phyloP scores from a whole-genome alignment of 35 echinoderm and acorn worm genomes.

The Lytechinus variegatus region DNA sequence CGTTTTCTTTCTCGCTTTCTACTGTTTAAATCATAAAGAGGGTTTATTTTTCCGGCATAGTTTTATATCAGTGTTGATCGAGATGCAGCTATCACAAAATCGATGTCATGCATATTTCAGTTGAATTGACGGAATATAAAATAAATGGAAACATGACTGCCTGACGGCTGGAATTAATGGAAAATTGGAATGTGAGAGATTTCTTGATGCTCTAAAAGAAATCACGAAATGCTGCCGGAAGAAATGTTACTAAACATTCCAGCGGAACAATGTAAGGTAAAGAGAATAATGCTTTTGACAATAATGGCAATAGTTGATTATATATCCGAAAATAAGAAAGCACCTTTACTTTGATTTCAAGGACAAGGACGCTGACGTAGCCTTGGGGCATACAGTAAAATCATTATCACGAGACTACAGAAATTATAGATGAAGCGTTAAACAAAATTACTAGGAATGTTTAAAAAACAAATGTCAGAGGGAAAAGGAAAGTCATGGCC shows the following conservation, averaged over 20 bases:
- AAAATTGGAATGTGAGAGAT: not conserved
- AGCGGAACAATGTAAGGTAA: not conserved
- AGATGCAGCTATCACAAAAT: not conserved
- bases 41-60: not conserved
- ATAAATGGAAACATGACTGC: not conserved
- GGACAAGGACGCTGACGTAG: too few relatives aligned
- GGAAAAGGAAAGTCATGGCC: too few relatives aligned
- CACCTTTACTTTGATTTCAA: too few relatives aligned
- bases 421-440: too few relatives aligned
- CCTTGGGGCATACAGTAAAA: too few relatives aligned
- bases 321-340: too few relatives aligned
- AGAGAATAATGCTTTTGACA: not conserved
- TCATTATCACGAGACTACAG: too few relatives aligned
- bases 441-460: too few relatives aligned
- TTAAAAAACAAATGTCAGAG: too few relatives aligned
- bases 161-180: not conserved
- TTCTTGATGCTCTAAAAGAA: not conserved
- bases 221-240: not conserved
- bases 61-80: not conserved
- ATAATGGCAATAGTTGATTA: not conserved
- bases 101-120: not conserved
- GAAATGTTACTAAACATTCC: not conserved
- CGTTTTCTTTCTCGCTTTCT: too few relatives aligned
- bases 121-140: not conserved
- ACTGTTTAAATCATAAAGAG: not conserved